Base-by-base conservation (phyloP, 2,888 invertebrate species). In the Phania funesta region DNA sequence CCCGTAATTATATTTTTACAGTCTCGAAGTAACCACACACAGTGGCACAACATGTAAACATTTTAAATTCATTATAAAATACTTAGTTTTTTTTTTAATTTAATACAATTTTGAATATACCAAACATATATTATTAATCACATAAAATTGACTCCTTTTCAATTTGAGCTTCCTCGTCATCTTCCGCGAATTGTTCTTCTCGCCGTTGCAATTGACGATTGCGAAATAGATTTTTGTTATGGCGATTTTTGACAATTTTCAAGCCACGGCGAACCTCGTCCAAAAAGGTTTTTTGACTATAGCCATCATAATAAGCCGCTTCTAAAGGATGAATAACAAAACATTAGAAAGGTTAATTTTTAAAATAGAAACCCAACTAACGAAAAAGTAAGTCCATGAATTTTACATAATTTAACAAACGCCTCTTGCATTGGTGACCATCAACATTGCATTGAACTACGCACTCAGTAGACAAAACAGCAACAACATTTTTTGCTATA, bases 301-400 rank as follows among this genome's bases (percentile, higher is more conserved):
- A 76, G 24, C 73, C 80, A 24, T 81, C 60, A 13, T 41, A 65
- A 26, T 73, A 73, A 9, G 67, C 67, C 8, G 73, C 81, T n/a
- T 48, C 81, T 81, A 5, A 9, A 29, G 13, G 22, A 22, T 1
- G 3, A 2, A 32, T 11, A 32, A 1, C 1, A 3, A 8, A 41
- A 41, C 13, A 16, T 41, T n/a, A 38, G 4, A 38, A 38, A 38
- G 1, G 13, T 13, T n/a, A 38, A n/a, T 38, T n/a, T 38, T 18
- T 44, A 26, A 16, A 35, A 26, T 5, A 60, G 18, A 29, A 46
- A n/a, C 3, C 5, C 0, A 24, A 77, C 77, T 64, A 20, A 82
- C 81, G 73, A 35, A 58, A 82, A 8, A 82, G 56, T 24, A 68
- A 18, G 58, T 81, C 81, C 46, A 81, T 74, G 62, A 77, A 82